Evolutionary conservation across 1,140 invertebrate genomes (phyloP), one percentile per base, ranked within the genome.

Genomic region (Metaphire vulgaris): DNA sequence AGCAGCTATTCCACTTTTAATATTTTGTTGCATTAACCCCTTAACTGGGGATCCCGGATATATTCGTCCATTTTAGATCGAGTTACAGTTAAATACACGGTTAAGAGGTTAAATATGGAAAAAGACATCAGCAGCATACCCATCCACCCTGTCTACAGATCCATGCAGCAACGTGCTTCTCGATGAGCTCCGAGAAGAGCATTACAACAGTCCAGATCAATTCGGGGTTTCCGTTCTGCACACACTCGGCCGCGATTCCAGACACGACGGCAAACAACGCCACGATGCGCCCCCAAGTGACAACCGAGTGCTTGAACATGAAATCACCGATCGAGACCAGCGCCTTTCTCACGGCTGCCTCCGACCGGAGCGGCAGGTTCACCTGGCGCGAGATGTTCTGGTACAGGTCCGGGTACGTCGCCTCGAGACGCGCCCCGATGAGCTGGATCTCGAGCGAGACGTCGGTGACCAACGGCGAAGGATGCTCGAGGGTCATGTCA

Each of bases 61-160:
- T n/a, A n/a, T n/a, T n/a, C n/a, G n/a, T n/a, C n/a, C n/a, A n/a
- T n/a, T n/a, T n/a, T n/a, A n/a, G n/a, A n/a, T n/a, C n/a, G n/a
- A n/a, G n/a, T n/a, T n/a, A n/a, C n/a, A n/a, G n/a, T n/a, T n/a
- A n/a, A n/a, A n/a, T n/a, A n/a, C n/a, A n/a, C n/a, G n/a, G n/a
- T n/a, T n/a, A n/a, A n/a, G n/a, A n/a, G n/a, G n/a, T n/a, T n/a
- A n/a, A n/a, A n/a, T n/a, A n/a, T n/a, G n/a, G n/a, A n/a, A n/a
- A n/a, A n/a, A n/a, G n/a, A n/a, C n/a, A n/a, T n/a, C n/a, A n/a
- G n/a, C n/a, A n/a, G n/a, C 69, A 32, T 28, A 71, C 69, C 69
- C 69, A 71, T 71, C 69, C 69, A 12, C 69, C 69, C 33, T 71
- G 28, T 28, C 29, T 33, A 33, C 69, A 71, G n/a, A 71, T 32